Conservation (phyloP, 53 echinoderm and acorn worm species). For the Luidia sarsii region DNA sequence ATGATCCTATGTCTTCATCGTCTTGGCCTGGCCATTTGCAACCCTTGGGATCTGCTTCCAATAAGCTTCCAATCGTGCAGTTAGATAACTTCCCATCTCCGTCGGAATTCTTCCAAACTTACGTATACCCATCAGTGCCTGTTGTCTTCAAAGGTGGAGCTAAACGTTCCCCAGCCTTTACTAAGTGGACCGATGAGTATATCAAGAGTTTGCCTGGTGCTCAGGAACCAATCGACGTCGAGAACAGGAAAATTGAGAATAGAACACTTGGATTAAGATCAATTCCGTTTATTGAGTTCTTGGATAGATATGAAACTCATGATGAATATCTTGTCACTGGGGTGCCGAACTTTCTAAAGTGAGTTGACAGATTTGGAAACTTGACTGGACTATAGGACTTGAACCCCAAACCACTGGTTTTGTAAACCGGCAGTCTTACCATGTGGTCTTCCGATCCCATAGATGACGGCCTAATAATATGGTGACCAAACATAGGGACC, state of each 20-base stretch:
- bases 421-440: no score
- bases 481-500: no score
- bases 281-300: conserved; percentile 77
- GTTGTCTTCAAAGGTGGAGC: conserved; percentile 81
- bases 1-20: background rate
- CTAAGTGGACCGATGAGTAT: conserved; percentile 73
- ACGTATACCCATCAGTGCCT: conserved; percentile 75
- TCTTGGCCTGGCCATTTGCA: conserved; percentile 51
- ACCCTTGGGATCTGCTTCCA: conserved; percentile 40
- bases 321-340: conserved; percentile 82
- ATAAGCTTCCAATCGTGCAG: conserved; percentile 14
- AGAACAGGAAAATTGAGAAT: conserved; percentile 74
- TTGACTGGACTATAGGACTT: no score
- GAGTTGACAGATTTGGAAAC: conserved; percentile 16
- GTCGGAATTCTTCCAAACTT: conserved; percentile 71
- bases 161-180: conserved; percentile 71
- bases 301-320: conserved; percentile 64
- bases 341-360: conserved; percentile 81
- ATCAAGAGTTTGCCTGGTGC: conserved; percentile 66
- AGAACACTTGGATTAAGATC: conserved; percentile 36
- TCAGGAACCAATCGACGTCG: conserved; percentile 59
- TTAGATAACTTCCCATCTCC: conserved; percentile 68
- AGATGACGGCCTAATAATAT: no score
- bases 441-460: no score
- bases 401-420: no score